A percentile compares a stretch with the other conserved stretches of the same genome.
These are phyloP conservation scores for Aurelia aurita complex sp. Pacific DNA, from an alignment of 30 jellyfish, hydroid and myxozoan genomes.

Conservation along the genomic window DNA sequence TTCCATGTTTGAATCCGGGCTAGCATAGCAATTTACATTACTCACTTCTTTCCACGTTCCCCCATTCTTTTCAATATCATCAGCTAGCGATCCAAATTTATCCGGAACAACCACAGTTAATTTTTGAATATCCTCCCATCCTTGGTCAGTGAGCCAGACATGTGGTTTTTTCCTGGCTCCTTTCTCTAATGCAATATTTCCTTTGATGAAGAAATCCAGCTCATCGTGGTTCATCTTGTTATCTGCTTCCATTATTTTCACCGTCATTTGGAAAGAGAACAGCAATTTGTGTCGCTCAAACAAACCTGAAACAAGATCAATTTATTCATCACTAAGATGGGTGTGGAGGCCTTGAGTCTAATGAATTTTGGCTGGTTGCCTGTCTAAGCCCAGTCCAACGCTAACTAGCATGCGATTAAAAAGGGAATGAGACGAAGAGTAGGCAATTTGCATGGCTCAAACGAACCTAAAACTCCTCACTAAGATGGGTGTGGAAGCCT, in stretches of 20 bases:
- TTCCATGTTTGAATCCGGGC: too few species aligned
- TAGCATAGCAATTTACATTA: neutral
- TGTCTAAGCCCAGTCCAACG: too few species aligned
- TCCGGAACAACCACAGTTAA: conserved; percentile 71
- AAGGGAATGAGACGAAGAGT: too few species aligned
- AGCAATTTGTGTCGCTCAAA: conserved; percentile 95
- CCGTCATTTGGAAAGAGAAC: conserved; percentile 97
- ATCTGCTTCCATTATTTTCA: conserved; percentile 89
- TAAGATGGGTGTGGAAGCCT: too few species aligned
- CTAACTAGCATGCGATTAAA: too few species aligned
- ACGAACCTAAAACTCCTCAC: too few species aligned
- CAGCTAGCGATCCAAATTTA: conserved; percentile 73
- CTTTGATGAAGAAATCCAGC: conserved; percentile 97
- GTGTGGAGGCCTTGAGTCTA: neutral
- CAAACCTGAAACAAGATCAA: conserved; percentile 55
- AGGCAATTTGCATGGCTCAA: too few species aligned
- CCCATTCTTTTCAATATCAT: conserved; percentile 78
- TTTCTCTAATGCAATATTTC: conserved; percentile 93
- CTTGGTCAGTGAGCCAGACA: conserved; percentile 92
- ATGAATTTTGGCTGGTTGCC: neutral
- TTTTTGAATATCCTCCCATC: conserved; percentile 94
- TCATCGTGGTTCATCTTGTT: conserved; percentile 88
- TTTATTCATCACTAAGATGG: too few species aligned
- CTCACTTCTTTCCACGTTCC: conserved; percentile 84
- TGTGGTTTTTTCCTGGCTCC: conserved; percentile 87